Base-by-base conservation (phyloP, 2,888 invertebrate species). In the Apocheima hispidaria region DNA sequence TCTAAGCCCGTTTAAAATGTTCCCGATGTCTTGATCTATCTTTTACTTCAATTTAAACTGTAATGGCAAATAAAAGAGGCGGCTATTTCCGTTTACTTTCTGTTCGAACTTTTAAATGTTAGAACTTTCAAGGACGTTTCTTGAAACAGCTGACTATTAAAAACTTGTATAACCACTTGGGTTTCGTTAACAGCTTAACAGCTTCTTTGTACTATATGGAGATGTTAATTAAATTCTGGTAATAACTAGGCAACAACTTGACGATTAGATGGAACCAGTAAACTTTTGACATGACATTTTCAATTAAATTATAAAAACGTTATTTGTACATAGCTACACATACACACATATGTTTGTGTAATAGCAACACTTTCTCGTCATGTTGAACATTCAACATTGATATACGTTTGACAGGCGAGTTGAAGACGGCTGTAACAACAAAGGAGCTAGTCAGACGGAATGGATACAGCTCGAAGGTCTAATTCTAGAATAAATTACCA, bases 401-500 rank as follows among this genome's bases (percentile, higher is more conserved):
- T 51, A 64, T 57, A 62, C 50, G 57, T 62, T 59, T 67, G 62
- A 71, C 70, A 68, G 65, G 65, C 68, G 69, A 68, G 58, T 65
- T 65, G 67, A 65, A 60, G 65, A 63, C 60, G 56, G 52, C 56
- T 66, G 65, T 60, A 65, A 52, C 56, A 66, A 77, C 76, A 75
- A 75, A 77, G 72, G 71, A 69, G 65, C 71, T 59, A 68, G 64
- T 69, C 65, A 69, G 63, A 48, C 60, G 66, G 66, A 66, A 71
- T 60, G 69, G 71, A 63, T 64, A 63, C 62, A 58, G 53, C 44
- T 59, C 44, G 67, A 65, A 68, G 62, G 66, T 61, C 62, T 65
- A 55, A 50, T 59, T 61, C 65, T 61, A 60, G 62, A 68, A 72
- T 71, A 71, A 69, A 71, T 71, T 73, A 72, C 59, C 69, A 64